A percentile compares a stretch with the other conserved stretches of the same genome.
phyloP scores from a whole-genome alignment of 2,797 vertebrate species.

The Sebastes cheni region DNA sequence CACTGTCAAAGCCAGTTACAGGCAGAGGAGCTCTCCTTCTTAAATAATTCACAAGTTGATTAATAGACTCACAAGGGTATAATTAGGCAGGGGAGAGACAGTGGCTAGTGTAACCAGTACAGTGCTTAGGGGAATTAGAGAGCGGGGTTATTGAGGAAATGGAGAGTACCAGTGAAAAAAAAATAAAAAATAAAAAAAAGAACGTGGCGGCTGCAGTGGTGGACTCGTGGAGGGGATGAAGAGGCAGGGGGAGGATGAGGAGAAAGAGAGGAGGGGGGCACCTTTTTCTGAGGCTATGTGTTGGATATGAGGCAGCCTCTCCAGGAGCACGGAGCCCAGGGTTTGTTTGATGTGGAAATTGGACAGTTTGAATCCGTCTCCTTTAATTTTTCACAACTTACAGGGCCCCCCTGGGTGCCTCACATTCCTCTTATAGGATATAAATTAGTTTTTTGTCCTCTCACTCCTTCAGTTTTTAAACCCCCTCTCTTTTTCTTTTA shows the following conservation, averaged over 20 bases:
- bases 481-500: constrained; percentile 40
- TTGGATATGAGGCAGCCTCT: constrained; percentile 94
- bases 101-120: constrained; percentile 95
- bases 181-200: constrained; percentile 43
- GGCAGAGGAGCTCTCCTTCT: constrained; percentile 90
- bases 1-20: constrained; percentile 93
- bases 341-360: constrained; percentile 99
- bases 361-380: constrained; percentile 99
- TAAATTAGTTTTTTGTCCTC: constrained; percentile 81
- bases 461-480: constrained; percentile 56
- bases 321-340: constrained; percentile 92
- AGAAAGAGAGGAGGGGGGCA: constrained; percentile 27
- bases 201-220: constrained; percentile 62
- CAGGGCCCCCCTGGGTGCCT: constrained; percentile 91
- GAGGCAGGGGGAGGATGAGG: constrained; percentile 43
- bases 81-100: constrained; percentile 98
- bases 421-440: constrained; percentile 91
- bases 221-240: constrained; percentile 69
- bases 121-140: constrained; percentile 97
- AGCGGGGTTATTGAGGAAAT: constrained; percentile 90
- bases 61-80: constrained; percentile 99
- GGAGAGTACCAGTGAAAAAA: constrained; percentile 82
- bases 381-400: constrained; percentile 99
- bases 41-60: constrained; percentile 99
- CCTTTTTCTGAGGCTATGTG: constrained; percentile 88